Evolutionary conservation across 1,140 invertebrate genomes (phyloP).

Genomic region (Pomacea maculata): DNA sequence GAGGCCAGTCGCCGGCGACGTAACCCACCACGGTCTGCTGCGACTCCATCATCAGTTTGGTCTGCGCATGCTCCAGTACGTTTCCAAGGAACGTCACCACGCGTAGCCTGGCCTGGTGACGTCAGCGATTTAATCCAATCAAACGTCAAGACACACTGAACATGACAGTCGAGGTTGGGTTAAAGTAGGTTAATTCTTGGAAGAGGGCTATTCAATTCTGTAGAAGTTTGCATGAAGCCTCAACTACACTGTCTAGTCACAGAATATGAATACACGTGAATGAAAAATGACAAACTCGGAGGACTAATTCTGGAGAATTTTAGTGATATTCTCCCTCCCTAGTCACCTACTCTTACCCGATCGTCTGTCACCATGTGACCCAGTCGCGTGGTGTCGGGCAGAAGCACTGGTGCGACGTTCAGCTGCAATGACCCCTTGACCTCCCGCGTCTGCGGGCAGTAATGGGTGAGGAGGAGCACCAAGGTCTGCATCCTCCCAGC

Average conservation of each 20-base stretch:
- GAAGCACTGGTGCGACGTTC: constrained; percentile 3
- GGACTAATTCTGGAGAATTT: too few species aligned
- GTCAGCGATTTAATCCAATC: too few species aligned
- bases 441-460: background rate
- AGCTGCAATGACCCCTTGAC: background rate
- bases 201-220: too few species aligned
- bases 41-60: constrained; percentile 8
- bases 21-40: constrained; percentile 23
- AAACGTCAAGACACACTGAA: too few species aligned
- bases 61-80: constrained; percentile 15
- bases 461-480: background rate
- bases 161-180: too few species aligned
- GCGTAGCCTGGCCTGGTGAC: constrained; percentile 10
- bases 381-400: constrained; percentile 2
- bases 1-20: constrained; percentile 20
- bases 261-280: too few species aligned
- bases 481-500: background rate
- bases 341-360: background rate
- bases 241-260: too few species aligned
- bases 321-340: too few species aligned
- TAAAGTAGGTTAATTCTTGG: too few species aligned
- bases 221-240: too few species aligned
- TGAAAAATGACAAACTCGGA: too few species aligned
- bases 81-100: constrained; percentile 23
- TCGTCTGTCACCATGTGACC: constrained; percentile 15